These are phyloP conservation scores for Andrena fulva DNA, from an alignment of 2,888 invertebrate genomes.

Conservation along the genomic window DNA sequence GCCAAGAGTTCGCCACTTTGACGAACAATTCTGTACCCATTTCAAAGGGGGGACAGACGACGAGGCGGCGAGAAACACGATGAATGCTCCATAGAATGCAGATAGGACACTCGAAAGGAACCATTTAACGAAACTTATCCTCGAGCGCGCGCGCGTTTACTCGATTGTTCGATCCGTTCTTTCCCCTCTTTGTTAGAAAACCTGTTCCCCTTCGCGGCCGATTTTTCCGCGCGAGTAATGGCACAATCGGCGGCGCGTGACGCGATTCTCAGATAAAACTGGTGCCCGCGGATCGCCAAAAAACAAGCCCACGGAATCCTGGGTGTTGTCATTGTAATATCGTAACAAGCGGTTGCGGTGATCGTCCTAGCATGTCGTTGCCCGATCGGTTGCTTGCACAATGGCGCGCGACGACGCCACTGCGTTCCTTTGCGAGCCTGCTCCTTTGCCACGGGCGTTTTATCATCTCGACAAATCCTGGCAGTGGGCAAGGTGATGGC, in stretches of 20 bases:
- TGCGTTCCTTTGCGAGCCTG: background rate
- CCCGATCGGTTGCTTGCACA: background rate
- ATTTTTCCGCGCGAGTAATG: conserved; percentile 57
- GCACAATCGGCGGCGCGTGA: conserved; percentile 69
- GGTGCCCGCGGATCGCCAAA: conserved; percentile 43
- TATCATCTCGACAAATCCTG: conserved; percentile 16
- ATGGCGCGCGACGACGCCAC: background rate
- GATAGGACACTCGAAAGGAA: conserved; percentile 42
- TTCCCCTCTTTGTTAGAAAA: conserved; percentile 49
- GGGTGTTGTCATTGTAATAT: conserved; percentile 50
- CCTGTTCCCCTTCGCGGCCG: conserved; percentile 63
- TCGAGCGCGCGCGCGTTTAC: conserved; percentile 53
- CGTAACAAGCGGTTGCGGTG: conserved; percentile 25
- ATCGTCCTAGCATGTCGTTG: conserved; percentile 20
- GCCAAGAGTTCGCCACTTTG: background rate
- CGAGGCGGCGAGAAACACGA: conserved; percentile 35
- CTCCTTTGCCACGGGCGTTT: background rate
- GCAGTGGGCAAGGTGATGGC: conserved; percentile 81
- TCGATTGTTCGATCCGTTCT: conserved; percentile 61
- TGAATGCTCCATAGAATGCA: conserved; percentile 44
- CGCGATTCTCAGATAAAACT: conserved; percentile 65
- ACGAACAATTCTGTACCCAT: conserved; percentile 19
- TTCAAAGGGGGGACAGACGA: conserved; percentile 15
- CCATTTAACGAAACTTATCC: conserved; percentile 60
- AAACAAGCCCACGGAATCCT: conserved; percentile 48